A percentile compares a stretch with the other conserved stretches of the same genome.
phyloP scores from a whole-genome alignment of 53 echinoderm and acorn worm genomes.

The Zoroaster sp. region DNA sequence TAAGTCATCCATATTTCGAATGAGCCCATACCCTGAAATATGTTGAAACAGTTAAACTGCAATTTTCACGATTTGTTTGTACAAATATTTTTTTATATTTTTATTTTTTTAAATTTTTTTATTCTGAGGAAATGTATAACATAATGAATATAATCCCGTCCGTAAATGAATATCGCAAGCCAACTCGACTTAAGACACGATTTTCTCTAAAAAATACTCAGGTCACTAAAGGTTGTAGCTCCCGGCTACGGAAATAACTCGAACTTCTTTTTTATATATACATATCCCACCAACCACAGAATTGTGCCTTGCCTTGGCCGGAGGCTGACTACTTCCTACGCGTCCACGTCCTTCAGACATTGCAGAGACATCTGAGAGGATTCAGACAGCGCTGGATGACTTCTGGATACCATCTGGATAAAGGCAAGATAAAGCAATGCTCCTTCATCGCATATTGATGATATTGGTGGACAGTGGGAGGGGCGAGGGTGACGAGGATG shows the following conservation, averaged over 20 bases:
- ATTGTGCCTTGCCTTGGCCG: not conserved
- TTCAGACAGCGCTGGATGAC: not conserved
- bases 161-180: not conserved
- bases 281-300: not conserved
- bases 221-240: not conserved
- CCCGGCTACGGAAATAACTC: not conserved
- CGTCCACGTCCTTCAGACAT: not conserved
- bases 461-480: not conserved
- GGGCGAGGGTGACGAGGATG: no score
- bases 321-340: not conserved
- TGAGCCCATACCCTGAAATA: no score
- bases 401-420: not conserved
- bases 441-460: not conserved
- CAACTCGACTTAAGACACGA: not conserved
- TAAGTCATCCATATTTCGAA: no score
- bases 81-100: no score
- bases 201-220: not conserved
- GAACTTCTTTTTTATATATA: not conserved
- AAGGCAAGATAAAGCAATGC: not conserved
- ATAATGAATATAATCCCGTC: no score
- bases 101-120: no score
- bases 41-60: no score
- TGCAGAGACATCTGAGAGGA: not conserved
- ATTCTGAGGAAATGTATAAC: no score
- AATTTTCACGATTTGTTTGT: no score